Evolutionary conservation across 2,797 vertebrate genomes (phyloP), one percentile per base, ranked within the genome.

Genomic region (Apodemus agrarius): DNA sequence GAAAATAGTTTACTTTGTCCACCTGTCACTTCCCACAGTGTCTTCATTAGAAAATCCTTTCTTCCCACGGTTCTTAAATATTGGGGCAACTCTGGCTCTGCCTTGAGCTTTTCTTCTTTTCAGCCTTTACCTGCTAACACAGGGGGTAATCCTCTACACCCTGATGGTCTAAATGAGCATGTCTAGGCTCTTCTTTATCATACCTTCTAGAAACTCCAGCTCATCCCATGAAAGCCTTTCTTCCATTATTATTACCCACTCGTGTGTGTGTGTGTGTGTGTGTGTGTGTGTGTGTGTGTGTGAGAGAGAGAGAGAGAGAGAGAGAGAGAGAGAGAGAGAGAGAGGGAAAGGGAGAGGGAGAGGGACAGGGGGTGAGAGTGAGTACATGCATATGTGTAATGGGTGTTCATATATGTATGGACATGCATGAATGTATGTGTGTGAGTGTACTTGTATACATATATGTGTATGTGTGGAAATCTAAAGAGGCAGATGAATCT

Each of bases 81-180:
- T 29, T 76, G 54, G 31, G 9, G 22, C 34, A 69, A 75, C 40
- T n/a, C 46, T 87, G 57, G 84, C 31, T 21, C 29, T 72, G 78
- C 22, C 22, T 89, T 91, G 52, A 91, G n/a, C 46, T 76, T 52
- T 63, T 86, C 52, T 90, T 91, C 46, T 76, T 79, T 72, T 72
- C 26, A 59, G 43, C 13, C 1, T 46, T 74, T 26, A 0, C 14
- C 5, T 65, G 6, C 54, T 52, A 75, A 9, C 49, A 63, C 3
- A 69, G 40, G 7, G 43, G 34, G 4, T 52, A 29, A 78, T 72
- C 74, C 9, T 13, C n/a, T 54, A 19, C 0, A 52, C 0, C 0
- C 76, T 57, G 17, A 69, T 46, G 57, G 13, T 49, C 13, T 31
- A 31, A 17, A 12, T 74, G 67, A 93, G n/a, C 5, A 59, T 37